Evolutionary conservation across 2,888 invertebrate species (phyloP).

Genomic region (Amiota communis): DNA sequence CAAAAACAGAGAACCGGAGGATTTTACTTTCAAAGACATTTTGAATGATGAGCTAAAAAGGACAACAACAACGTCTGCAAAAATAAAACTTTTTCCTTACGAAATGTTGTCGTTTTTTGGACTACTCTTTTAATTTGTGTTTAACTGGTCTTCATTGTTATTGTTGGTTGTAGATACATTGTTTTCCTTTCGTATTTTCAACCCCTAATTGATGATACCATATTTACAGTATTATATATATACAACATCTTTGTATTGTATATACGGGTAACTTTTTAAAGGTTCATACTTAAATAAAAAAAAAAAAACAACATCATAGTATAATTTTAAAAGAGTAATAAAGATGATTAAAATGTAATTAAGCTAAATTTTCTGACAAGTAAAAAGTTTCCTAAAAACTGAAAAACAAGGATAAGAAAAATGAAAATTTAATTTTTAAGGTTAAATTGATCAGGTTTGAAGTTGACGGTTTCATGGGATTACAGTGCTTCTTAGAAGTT

Average conservation of each 20-base stretch:
- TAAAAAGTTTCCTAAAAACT: slow-evolving; percentile 33
- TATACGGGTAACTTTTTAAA: slow-evolving; percentile 16
- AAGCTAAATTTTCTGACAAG: slow-evolving; percentile 61
- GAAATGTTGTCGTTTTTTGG: slow-evolving; percentile 57
- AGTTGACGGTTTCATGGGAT: neutral
- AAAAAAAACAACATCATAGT: slow-evolving; percentile 40
- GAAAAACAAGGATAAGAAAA: slow-evolving; percentile 27
- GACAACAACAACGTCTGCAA: slow-evolving; percentile 5
- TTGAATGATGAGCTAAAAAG: slow-evolving; percentile 25
- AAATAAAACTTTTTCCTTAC: slow-evolving; percentile 44
- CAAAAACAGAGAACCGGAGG: neutral
- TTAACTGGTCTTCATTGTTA: slow-evolving; percentile 27
- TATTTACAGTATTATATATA: neutral
- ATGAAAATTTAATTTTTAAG: slow-evolving; percentile 17
- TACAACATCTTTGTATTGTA: neutral
- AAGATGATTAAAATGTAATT: slow-evolving; percentile 71
- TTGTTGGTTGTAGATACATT: neutral
- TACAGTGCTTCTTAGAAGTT: no score
- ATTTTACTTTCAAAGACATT: slow-evolving; percentile 4
- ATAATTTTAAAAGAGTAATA: slow-evolving; percentile 68
- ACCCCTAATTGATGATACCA: slow-evolving; percentile 30
- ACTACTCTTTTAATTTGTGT: slow-evolving; percentile 56
- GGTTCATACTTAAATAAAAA: neutral
- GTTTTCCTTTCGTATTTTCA: slow-evolving; percentile 20
- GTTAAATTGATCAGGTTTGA: slow-evolving; percentile 22